Conservation (phyloP, 2,113 vertebrate genomes). For the Corythaeola cristata region DNA sequence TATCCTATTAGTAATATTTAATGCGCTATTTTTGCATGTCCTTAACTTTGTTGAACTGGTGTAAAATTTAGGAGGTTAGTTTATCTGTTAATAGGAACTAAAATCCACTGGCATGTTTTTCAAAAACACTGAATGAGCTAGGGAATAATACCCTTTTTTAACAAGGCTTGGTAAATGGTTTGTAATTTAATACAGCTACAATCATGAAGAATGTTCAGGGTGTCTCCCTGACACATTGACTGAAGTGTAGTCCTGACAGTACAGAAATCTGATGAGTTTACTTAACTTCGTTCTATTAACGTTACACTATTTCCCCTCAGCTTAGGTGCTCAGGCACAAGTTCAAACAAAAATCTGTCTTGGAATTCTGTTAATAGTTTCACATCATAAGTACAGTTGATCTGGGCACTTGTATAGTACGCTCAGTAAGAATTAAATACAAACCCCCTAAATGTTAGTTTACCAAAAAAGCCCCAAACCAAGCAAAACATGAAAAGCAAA, state of each 20-base stretch:
- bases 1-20: background rate
- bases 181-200: background rate
- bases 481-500: background rate
- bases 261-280: background rate
- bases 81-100: background rate
- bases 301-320: background rate
- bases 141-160: background rate
- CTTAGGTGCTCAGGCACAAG: background rate
- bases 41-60: background rate
- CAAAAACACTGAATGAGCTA: background rate
- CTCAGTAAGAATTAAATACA: background rate
- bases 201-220: background rate
- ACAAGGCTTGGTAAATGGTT: background rate
- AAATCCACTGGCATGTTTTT: background rate
- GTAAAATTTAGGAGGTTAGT: background rate
- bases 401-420: rapidly evolving
- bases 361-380: background rate
- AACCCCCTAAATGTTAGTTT: background rate
- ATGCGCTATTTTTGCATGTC: background rate
- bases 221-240: background rate
- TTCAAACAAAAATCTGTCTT: background rate
- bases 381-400: background rate
- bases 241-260: background rate
- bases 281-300: background rate
- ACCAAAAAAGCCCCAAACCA: background rate